A percentile compares a stretch with the other conserved stretches of the same genome.
Conservation (phyloP, 2,888 invertebrate genomes). For the Eupithecia inturbata region DNA sequence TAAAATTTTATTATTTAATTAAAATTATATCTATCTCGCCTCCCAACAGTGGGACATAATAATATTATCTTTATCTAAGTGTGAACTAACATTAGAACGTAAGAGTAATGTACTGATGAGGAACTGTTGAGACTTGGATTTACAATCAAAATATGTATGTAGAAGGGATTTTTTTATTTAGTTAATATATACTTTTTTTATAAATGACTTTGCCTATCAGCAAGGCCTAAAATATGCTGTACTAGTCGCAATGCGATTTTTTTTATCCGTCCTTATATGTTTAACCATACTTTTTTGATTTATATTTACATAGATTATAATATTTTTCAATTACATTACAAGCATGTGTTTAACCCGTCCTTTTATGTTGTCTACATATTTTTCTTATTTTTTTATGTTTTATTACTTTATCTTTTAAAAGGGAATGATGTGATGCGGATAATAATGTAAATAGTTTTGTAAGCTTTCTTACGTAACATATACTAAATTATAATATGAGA, state of each 20-base stretch:
- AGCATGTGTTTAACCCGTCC: not conserved
- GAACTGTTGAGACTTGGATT: not conserved
- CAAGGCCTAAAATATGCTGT: slow-evolving; percentile 7
- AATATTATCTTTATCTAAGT: no score
- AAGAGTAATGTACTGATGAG: not conserved
- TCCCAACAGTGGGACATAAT: not conserved
- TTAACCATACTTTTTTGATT: not conserved
- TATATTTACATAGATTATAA: not conserved
- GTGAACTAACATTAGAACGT: no score
- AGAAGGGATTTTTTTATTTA: not conserved
- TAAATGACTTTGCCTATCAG: not conserved
- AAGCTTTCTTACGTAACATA: no score
- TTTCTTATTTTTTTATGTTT: not conserved
- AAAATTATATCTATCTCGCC: not conserved
- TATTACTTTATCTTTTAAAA: not conserved
- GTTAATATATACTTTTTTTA: not conserved
- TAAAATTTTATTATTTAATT: not conserved
- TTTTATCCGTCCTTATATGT: slow-evolving; percentile 10
- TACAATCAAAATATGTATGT: not conserved
- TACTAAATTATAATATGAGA: no score
- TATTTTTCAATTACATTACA: not conserved
- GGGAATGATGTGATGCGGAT: not conserved
- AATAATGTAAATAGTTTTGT: not conserved
- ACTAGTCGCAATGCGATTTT: not conserved
- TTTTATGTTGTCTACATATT: not conserved